Conservation (phyloP, 2,888 invertebrate genomes). For the Leptinotarsa rubiginosa region DNA sequence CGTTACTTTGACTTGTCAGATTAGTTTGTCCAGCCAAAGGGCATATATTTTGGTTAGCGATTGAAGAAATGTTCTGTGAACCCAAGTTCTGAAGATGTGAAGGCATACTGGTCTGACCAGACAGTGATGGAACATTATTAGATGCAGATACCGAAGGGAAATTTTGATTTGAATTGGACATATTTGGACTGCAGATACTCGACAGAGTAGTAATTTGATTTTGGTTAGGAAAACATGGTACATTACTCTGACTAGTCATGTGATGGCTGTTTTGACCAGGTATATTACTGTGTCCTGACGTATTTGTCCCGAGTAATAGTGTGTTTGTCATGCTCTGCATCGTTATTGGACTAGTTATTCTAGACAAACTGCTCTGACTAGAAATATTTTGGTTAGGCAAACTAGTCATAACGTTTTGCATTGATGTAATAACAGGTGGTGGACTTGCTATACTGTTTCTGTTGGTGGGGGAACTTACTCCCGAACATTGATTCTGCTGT, state of each 20-base stretch:
- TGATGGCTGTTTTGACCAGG: conserved; percentile 30
- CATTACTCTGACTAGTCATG: conserved; percentile 23
- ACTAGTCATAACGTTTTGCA: conserved; percentile 28
- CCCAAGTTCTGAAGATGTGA: conserved; percentile 4
- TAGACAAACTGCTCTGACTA: conserved; percentile 27
- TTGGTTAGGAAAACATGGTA: conserved; percentile 21
- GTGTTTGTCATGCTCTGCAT: conserved; percentile 15
- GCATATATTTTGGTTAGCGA: conserved; percentile 29
- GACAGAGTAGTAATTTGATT: conserved; percentile 14
- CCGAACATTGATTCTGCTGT: conserved; percentile 29
- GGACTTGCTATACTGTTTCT: conserved; percentile 38
- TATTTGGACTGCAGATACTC: conserved; percentile 24
- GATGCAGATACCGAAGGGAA: conserved; percentile 16
- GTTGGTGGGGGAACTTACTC: conserved; percentile 28
- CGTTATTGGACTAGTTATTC: conserved; percentile 36
- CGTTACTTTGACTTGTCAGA: conserved; percentile 26
- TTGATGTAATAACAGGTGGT: conserved; percentile 31
- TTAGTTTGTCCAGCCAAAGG: conserved; percentile 34
- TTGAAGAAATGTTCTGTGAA: conserved; percentile 35
- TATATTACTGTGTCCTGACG: conserved; percentile 22
- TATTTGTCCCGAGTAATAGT: conserved; percentile 8
- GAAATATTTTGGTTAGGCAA: conserved; percentile 23
- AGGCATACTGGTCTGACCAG: conserved; percentile 29
- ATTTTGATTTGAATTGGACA: conserved; percentile 28
- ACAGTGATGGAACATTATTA: conserved; percentile 27